Conservation (phyloP, 2,888 invertebrate genomes). For the Poecilobothrus nobilitatus region DNA sequence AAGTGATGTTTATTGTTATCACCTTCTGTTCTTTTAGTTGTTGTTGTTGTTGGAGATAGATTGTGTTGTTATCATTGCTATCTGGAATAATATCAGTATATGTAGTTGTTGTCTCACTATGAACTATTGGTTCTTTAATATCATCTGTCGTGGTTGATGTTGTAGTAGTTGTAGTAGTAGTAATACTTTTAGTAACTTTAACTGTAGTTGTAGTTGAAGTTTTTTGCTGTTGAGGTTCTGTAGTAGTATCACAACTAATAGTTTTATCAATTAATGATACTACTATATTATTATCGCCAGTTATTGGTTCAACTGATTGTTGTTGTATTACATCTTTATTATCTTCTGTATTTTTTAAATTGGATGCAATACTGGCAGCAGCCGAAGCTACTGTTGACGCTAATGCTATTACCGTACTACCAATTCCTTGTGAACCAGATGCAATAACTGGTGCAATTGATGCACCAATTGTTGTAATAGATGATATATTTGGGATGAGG, state of each 20-base stretch:
- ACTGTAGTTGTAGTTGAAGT: conserved; percentile 25
- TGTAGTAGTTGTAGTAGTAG: conserved; percentile 32
- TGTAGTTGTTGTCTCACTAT: conserved; percentile 25
- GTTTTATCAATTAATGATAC: conserved; percentile 19
- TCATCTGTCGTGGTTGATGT: not conserved
- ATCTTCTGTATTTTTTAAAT: conserved; percentile 8
- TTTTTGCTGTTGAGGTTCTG: conserved; percentile 24
- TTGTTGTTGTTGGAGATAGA: conserved; percentile 24
- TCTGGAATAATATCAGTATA: conserved; percentile 21
- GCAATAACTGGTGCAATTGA: not conserved
- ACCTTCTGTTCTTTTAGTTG: conserved; percentile 36
- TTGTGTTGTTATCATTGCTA: not conserved
- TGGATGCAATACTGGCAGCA: not conserved
- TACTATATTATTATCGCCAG: not conserved
- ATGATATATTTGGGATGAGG: not conserved
- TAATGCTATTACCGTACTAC: conserved; percentile 10
- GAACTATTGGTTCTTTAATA: not conserved
- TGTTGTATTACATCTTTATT: conserved; percentile 7
- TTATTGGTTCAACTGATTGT: not conserved
- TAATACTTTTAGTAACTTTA: conserved; percentile 24
- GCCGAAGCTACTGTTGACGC: conserved; percentile 9
- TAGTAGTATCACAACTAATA: not conserved
- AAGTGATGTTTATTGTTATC: conserved; percentile 42
- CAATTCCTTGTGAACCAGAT: not conserved
- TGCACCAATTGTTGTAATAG: not conserved